Evolutionary conservation across 2,113 vertebrate species (phyloP), one percentile per base, ranked within the genome.

Genomic region (Heteronetta atricapilla): DNA sequence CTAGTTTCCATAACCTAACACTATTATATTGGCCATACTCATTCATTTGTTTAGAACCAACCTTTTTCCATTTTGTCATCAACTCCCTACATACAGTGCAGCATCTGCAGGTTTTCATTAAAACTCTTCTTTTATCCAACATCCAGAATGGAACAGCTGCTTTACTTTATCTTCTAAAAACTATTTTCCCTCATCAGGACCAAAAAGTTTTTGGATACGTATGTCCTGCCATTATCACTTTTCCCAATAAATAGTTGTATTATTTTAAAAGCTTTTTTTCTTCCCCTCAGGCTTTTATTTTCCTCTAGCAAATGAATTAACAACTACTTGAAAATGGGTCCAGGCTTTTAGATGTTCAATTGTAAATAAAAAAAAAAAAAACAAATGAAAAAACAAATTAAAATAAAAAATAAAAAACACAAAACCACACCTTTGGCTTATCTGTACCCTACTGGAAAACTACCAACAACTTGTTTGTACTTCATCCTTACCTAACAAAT

Each of bases 401-500:
- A 38, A 38, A 38, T 9, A 23, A 38, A 64, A 29, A 7, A 66
- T n/a, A 66, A 66, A 42, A 29, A 31, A 38, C 8, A 38, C 4
- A 38, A 29, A 40, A 17, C 22, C 34, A 66, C 1, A 5, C 2
- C 42, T 59, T 82, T 75, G 74, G 42, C 58, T 75, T 87, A 70
- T 64, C 68, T 63, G 9, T n/a, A 60, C 28, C 55, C 83, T 86
- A 75, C 42, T 94, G 81, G 83, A 96, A 87, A 62, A 63, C 46
- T 75, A 90, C 86, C 69, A 88, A 87, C 66, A 86, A 1, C 46
- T 89, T 78, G 56, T 85, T 72, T 88, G 42, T 66, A 86, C 72
- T 88, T 93, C 59, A 74, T 90, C 96, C 55, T 86, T 87, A 73
- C 67, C 31, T 73, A 91, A 48, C 17, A 74, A 84, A 46, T 79